Evolutionary conservation across 2,797 vertebrate genomes (phyloP).

Genomic region (Tangara arthus): DNA sequence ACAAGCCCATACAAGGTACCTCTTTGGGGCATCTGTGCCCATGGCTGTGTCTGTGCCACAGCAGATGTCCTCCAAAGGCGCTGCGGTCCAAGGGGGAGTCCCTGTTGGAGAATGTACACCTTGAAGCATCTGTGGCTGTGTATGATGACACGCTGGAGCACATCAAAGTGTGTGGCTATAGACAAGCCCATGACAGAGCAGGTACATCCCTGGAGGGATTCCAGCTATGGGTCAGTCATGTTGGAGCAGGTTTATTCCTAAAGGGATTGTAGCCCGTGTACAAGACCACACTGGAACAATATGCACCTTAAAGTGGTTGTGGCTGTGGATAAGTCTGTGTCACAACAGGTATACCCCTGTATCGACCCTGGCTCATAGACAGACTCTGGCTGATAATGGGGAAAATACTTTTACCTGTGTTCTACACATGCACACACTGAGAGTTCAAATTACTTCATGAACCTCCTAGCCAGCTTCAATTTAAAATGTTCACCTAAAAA

Average conservation of each 20-base stretch:
- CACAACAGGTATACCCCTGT: not conserved
- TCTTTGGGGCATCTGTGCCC: accelerated
- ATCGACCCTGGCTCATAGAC: not conserved
- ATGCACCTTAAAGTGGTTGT: not conserved
- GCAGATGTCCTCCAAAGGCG: not conserved
- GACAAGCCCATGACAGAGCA: not conserved
- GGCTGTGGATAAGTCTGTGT: not conserved
- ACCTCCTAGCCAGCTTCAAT: slow-evolving; percentile 28
- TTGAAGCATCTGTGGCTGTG: not conserved
- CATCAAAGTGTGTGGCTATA: accelerated
- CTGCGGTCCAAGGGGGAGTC: not conserved
- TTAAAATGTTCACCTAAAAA: slow-evolving; percentile 55
- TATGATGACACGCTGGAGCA: not conserved
- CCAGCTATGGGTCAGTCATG: not conserved
- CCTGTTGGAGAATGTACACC: accelerated
- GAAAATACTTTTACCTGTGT: not conserved
- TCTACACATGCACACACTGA: slow-evolving; percentile 14
- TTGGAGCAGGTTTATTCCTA: not conserved
- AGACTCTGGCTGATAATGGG: not conserved
- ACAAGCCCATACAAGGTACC: not conserved
- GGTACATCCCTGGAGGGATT: not conserved
- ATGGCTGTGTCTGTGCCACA: not conserved
- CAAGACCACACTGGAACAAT: not conserved
- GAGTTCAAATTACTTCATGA: slow-evolving; percentile 62
- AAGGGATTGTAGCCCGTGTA: not conserved